phyloP scores from a whole-genome alignment of 2,113 vertebrate species.

The Panthera uncia region DNA sequence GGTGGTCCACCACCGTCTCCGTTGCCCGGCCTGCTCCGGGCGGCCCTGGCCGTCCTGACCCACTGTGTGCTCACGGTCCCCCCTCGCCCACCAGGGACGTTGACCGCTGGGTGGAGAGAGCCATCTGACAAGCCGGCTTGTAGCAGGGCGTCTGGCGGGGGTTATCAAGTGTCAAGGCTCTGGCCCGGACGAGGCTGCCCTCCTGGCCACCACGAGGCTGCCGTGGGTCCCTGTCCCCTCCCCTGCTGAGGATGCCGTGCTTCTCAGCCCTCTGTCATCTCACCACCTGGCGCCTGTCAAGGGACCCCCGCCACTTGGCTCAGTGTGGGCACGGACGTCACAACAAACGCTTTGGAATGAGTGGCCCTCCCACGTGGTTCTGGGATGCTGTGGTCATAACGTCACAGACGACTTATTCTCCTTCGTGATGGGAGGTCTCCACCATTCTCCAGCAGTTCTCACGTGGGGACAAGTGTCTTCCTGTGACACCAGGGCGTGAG shows the following conservation, averaged over 20 bases:
- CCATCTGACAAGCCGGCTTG: neutral
- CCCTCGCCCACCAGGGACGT: rapidly evolving
- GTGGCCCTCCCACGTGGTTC: rapidly evolving
- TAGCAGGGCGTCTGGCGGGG: rapidly evolving
- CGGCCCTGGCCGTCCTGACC: neutral
- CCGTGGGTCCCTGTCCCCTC: too few relatives aligned
- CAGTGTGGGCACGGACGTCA: neutral
- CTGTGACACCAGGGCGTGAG: neutral
- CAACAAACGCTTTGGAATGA: neutral
- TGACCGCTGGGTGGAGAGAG: neutral
- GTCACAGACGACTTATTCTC: rapidly evolving
- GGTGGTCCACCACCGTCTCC: neutral
- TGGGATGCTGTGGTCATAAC: neutral
- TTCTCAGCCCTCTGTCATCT: neutral
- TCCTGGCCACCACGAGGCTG: neutral
- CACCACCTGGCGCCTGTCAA: rapidly evolving
- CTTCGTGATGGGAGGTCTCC: neutral
- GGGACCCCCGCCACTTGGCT: rapidly evolving
- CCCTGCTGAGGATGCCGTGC: rapidly evolving
- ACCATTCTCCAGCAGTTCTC: neutral
- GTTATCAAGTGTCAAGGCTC: neutral
- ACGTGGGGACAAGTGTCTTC: neutral
- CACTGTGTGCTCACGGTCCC: neutral
- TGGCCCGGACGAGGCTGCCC: neutral
- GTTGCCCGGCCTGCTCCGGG: neutral